Evolutionary conservation across 2,888 invertebrate genomes (phyloP), one percentile per base, ranked within the genome.

Genomic region (Noctua janthina): DNA sequence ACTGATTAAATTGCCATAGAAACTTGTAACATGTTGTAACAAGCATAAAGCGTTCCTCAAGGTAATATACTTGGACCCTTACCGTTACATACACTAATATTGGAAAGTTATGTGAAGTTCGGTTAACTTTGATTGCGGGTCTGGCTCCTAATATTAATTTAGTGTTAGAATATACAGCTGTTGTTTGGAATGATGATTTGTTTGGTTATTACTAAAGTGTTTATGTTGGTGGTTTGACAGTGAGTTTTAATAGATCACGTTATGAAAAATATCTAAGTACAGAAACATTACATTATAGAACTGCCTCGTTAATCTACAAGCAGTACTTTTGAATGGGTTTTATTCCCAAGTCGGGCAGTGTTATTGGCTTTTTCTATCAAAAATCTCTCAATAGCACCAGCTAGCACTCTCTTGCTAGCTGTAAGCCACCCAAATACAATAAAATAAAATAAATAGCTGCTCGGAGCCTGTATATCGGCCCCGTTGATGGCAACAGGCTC

Each of bases 91-190:
- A 87, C 74, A 84, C 85, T 74, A 78, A 86, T 86, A 86, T 86
- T 74, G 86, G 86, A 59, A 85, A 86, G 67, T 85, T 86, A 86
- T 81, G 80, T 78, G 74, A 82, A 88, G 79, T 88, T 89, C 46
- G 20, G 64, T 66, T 79, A 87, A 90, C 87, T 90, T 90, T 82
- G 81, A 87, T 90, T 86, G 86, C 76, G 79, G 80, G 83, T 78
- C 71, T 82, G 78, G 72, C 46, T 74, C 54, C 79, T 84, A 78
- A 88, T 87, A 90, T 87, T 87, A 90, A 89, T 89, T 82, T 84
- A 83, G 79, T 85, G 86, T 84, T 64, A 82, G 80, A 59, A 68
- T 74, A 59, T 67, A 74, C 79, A 82, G 85, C 77, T 85, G 87
- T 23, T 64, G 74, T 70, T 35, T 13, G 29, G 35, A 35, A 64